Evolutionary conservation across 35 echinoderm and acorn worm species (phyloP).

Genomic region (Hemicentrotus pulcherrimus): DNA sequence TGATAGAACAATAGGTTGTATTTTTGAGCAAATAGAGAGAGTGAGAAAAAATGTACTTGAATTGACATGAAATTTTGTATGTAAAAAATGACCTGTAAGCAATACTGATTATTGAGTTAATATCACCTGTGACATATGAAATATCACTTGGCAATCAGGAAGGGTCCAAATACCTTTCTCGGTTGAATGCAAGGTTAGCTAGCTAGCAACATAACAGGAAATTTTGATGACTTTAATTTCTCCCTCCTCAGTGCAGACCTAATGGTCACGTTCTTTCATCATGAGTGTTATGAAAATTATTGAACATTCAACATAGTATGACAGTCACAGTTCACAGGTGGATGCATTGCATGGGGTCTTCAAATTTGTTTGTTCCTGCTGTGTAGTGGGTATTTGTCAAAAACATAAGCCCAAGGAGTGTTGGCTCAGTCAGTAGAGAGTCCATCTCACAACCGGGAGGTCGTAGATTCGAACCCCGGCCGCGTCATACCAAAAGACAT

Average conservation of each 20-base stretch:
- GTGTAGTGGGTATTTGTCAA: neutral
- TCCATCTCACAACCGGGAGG: too few relatives aligned
- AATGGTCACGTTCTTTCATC: neutral
- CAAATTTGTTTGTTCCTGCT: neutral
- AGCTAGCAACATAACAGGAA: conserved; percentile 2
- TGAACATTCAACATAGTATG: neutral
- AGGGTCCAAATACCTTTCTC: neutral
- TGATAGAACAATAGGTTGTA: too few relatives aligned
- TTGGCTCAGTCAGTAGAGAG: too few relatives aligned
- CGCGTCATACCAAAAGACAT: too few relatives aligned
- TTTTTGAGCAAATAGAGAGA: too few relatives aligned
- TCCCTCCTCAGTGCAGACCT: neutral
- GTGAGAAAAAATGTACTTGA: too few relatives aligned
- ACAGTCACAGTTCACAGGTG: neutral
- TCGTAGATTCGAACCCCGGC: too few relatives aligned
- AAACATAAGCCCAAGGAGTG: neutral
- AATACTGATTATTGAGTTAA: too few relatives aligned
- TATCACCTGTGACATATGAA: too few relatives aligned
- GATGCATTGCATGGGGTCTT: neutral
- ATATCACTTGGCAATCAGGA: too few relatives aligned
- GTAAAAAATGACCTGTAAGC: too few relatives aligned
- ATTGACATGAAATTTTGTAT: too few relatives aligned
- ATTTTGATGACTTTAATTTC: neutral
- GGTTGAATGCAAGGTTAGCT: neutral
- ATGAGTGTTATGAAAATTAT: neutral